These are phyloP conservation scores for Eremobia ochroleuca DNA, from an alignment of 2,888 invertebrate genomes.

Conservation along the genomic window DNA sequence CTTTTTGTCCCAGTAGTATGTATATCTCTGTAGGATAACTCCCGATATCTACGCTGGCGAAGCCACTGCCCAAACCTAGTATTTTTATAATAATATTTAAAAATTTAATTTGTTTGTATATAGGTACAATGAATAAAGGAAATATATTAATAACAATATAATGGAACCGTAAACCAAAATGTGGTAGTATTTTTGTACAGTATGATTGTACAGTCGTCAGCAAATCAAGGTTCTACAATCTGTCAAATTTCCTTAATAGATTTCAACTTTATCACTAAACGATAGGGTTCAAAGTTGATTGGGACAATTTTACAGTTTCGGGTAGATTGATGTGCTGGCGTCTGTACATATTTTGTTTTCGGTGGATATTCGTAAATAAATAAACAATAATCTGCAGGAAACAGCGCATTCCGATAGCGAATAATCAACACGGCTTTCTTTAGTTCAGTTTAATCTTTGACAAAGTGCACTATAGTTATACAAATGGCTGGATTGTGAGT, in stretches of 20 bases:
- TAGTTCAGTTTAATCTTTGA: constrained; percentile 22
- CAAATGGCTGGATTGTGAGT: constrained; percentile 54
- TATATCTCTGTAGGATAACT: background rate
- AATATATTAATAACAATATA: too few species aligned
- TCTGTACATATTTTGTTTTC: background rate
- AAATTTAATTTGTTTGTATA: background rate
- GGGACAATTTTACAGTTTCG: too few species aligned
- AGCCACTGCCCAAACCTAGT: background rate
- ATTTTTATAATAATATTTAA: background rate
- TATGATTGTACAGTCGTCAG: background rate
- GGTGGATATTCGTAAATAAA: constrained; percentile 27
- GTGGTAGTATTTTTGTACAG: background rate
- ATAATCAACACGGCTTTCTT: constrained; percentile 18
- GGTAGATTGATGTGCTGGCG: too few species aligned
- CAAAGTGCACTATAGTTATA: background rate
- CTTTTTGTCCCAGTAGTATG: background rate
- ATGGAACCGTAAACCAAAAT: constrained; percentile 8
- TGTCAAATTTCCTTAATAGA: too few species aligned
- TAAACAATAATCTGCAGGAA: constrained; percentile 38
- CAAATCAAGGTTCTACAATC: too few species aligned
- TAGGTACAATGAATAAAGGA: background rate
- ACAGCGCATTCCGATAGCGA: constrained; percentile 19
- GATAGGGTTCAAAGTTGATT: too few species aligned
- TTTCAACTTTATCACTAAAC: too few species aligned
- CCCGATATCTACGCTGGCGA: background rate